Evolutionary conservation across 2,888 invertebrate species (phyloP).

Genomic region (Agriopis marginaria): DNA sequence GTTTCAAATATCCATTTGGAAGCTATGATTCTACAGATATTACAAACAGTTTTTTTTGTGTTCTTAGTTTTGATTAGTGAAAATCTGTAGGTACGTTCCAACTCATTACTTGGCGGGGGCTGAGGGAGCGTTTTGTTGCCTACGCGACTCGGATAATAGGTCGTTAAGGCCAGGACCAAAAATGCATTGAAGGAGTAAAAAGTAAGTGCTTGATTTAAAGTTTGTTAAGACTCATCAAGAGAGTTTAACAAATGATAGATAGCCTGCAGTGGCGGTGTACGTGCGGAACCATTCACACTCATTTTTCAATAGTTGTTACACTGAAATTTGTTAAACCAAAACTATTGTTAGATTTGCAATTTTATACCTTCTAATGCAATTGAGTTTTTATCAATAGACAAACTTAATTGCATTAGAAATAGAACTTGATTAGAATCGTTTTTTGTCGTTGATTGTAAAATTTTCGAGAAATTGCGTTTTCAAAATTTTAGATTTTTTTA

Average conservation of each 20-base stretch:
- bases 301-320: slow-evolving; percentile 9
- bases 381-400: slow-evolving; percentile 12
- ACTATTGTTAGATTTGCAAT: slow-evolving; percentile 17
- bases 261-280: slow-evolving; percentile 4
- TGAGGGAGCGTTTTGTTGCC: too few species aligned
- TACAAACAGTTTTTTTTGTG: too few species aligned
- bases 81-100: too few species aligned
- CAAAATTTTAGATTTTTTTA: background rate
- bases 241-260: slow-evolving; percentile 5
- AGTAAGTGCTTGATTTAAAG: background rate
- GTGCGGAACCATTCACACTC: slow-evolving; percentile 11
- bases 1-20: too few species aligned
- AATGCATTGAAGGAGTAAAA: background rate
- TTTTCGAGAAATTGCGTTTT: background rate
- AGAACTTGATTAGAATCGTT: slow-evolving; percentile 8
- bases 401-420: slow-evolving; percentile 18
- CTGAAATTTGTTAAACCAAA: slow-evolving; percentile 12
- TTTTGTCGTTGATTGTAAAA: background rate
- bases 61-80: too few species aligned
- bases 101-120: too few species aligned
- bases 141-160: too few species aligned
- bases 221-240: slow-evolving; percentile 2
- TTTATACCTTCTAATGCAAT: slow-evolving; percentile 20
- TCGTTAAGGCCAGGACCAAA: background rate
- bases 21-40: too few species aligned